These are phyloP conservation scores for Botrylloides violaceus DNA, from an alignment of 23 tunicate species.

Conservation along the genomic window DNA sequence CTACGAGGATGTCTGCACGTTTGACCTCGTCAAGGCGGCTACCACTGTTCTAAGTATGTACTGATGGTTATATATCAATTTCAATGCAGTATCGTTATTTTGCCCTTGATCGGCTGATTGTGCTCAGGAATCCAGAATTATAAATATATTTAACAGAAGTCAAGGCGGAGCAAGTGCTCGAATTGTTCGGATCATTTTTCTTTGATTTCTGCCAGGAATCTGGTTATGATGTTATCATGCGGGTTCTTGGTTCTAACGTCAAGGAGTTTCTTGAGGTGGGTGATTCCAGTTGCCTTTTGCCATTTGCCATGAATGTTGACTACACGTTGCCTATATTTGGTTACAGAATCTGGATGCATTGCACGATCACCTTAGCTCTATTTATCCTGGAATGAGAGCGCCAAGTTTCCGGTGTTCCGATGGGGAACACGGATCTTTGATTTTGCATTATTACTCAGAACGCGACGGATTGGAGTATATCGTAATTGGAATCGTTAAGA, in stretches of 20 bases:
- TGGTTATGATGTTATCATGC: constrained; percentile 83
- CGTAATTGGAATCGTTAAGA: constrained; percentile 83
- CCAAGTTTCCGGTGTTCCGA: constrained; percentile 89
- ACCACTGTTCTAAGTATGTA: constrained; percentile 49
- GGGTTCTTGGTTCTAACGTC: constrained; percentile 71
- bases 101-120: too few relatives aligned
- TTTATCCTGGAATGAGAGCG: constrained; percentile 97
- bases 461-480: constrained; percentile 86
- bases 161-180: constrained; percentile 55
- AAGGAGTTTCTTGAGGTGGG: constrained; percentile 80
- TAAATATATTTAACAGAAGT: too few relatives aligned
- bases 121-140: too few relatives aligned
- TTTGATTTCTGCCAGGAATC: constrained; percentile 88
- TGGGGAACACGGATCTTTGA: constrained; percentile 59
- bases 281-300: not conserved
- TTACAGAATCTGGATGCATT: constrained; percentile 82
- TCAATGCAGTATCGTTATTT: too few relatives aligned
- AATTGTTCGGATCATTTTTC: constrained; percentile 77
- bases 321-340: not conserved
- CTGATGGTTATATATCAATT: not conserved
- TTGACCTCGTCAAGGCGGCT: constrained; percentile 78
- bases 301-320: not conserved
- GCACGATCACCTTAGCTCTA: constrained; percentile 88
- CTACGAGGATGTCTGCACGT: constrained; percentile 80
- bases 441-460: constrained; percentile 88